phyloP scores from a whole-genome alignment of 2,797 vertebrate species.

The Aeoliscus strigatus region DNA sequence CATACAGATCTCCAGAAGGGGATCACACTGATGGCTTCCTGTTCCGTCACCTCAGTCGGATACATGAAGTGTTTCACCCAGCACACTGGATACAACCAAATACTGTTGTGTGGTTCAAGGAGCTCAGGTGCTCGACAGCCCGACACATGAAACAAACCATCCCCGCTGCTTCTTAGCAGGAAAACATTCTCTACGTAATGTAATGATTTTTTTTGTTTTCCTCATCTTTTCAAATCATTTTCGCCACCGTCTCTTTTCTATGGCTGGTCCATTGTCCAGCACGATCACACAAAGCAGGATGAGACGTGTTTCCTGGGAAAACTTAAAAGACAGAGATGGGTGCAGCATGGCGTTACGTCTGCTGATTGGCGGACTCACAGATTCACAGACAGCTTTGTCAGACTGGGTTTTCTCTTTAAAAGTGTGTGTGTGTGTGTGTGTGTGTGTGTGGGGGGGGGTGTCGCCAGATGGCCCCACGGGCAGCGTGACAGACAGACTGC shows the following conservation, averaged over 20 bases:
- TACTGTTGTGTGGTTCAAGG: constrained; percentile 25
- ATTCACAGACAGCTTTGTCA: constrained; percentile 32
- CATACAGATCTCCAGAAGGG: constrained; percentile 36
- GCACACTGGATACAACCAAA: constrained; percentile 44
- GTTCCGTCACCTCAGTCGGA: constrained; percentile 25
- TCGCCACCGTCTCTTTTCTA: constrained; percentile 23
- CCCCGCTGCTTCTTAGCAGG: constrained; percentile 26
- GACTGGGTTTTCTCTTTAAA: constrained; percentile 29
- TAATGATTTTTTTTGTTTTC: constrained; percentile 21
- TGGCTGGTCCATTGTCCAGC: constrained; percentile 32
- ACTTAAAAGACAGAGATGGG: constrained; percentile 41
- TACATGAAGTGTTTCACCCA: constrained; percentile 25
- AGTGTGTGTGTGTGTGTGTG: too few species aligned
- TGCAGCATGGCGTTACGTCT: constrained; percentile 1
- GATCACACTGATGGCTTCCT: constrained; percentile 43
- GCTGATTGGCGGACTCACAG: constrained; percentile 21
- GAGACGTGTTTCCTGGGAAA: constrained; percentile 66
- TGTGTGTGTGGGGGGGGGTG: background rate
- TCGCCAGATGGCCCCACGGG: constrained; percentile 34
- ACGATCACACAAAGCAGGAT: constrained; percentile 3
- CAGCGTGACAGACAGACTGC: constrained; percentile 33
- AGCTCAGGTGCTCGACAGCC: constrained; percentile 19
- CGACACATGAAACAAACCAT: too few species aligned
- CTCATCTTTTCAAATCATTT: constrained; percentile 12
- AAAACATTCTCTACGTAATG: constrained; percentile 43